Evolutionary conservation across 2,888 invertebrate species (phyloP), one percentile per base, ranked within the genome.

Genomic region (Clusia tigrina): DNA sequence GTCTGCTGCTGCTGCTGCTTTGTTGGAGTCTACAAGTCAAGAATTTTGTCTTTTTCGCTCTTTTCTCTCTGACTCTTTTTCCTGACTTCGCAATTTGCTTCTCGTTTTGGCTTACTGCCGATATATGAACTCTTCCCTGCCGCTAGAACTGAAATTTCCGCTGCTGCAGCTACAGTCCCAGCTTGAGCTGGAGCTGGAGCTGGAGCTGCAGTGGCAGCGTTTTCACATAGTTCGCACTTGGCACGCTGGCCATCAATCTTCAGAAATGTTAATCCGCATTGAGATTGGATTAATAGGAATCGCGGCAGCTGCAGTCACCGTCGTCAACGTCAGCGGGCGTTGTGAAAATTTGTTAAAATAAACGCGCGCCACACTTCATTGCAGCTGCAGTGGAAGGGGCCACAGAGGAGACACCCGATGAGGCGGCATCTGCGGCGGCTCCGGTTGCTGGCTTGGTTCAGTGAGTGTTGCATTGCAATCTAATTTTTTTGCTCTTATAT

Each of bases 331-430:
- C n/a, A 2, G 48, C 15, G 3, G 48, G 48, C 48, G 18, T 48
- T 48, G 48, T 48, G 20, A 48, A 48, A 18, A 48, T 20, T 48
- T 48, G 42, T 17, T 42, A 6, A 42, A 42, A 42, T 42, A 42
- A 42, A 42, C n/a, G 3, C 20, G n/a, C n/a, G n/a, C n/a, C n/a
- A n/a, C n/a, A n/a, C n/a, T n/a, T n/a, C n/a, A n/a, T n/a, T n/a
- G n/a, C n/a, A n/a, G n/a, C n/a, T n/a, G n/a, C n/a, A n/a, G n/a
- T n/a, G n/a, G n/a, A n/a, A n/a, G n/a, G n/a, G n/a, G n/a, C n/a
- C n/a, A n/a, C n/a, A n/a, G n/a, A n/a, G n/a, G n/a, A n/a, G n/a
- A n/a, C n/a, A n/a, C n/a, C n/a, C n/a, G n/a, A n/a, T n/a, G n/a
- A n/a, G n/a, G n/a, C n/a, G n/a, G n/a, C n/a, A n/a, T n/a, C n/a